These are phyloP conservation scores for Orchesella cincta DNA, from an alignment of 1,140 invertebrate species.

Conservation along the genomic window DNA sequence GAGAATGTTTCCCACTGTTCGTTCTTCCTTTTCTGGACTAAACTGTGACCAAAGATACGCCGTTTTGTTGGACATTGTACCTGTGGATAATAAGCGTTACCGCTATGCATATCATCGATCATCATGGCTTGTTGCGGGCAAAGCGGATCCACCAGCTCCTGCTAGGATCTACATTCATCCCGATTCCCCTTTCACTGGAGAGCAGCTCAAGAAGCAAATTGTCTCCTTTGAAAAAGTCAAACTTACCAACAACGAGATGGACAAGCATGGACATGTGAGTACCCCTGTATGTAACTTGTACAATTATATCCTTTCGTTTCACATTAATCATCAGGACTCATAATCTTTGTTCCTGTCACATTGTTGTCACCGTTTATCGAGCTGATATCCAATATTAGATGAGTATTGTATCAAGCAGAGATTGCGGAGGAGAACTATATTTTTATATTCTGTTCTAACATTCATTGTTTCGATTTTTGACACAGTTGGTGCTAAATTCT, in stretches of 20 bases:
- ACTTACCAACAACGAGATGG: conserved; percentile 71
- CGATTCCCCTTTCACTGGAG: conserved; percentile 67
- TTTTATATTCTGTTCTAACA: too few relatives aligned
- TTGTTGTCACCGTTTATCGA: neutral
- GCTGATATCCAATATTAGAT: neutral
- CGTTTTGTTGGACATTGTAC: conserved; percentile 68
- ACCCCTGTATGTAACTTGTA: too few relatives aligned
- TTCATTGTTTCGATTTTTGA: conserved; percentile 40
- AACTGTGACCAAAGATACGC: conserved; percentile 60
- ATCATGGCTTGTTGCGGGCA: conserved; percentile 70
- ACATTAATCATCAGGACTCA: neutral
- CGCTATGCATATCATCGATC: conserved; percentile 71
- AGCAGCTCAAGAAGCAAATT: conserved; percentile 68
- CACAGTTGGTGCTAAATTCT: conserved; percentile 69
- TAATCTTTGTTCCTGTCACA: neutral
- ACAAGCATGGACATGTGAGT: conserved; percentile 69
- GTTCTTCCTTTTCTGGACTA: conserved; percentile 64
- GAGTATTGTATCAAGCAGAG: too few relatives aligned
- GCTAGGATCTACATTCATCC: conserved; percentile 67
- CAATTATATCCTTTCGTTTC: neutral
- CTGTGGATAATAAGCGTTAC: conserved; percentile 68
- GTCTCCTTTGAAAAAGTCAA: conserved; percentile 75
- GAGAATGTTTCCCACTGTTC: conserved; percentile 70
- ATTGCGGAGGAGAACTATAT: too few relatives aligned
- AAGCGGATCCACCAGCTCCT: conserved; percentile 67